phyloP scores from a whole-genome alignment of 2,113 vertebrate genomes.

The Cephalopterus ornatus region DNA sequence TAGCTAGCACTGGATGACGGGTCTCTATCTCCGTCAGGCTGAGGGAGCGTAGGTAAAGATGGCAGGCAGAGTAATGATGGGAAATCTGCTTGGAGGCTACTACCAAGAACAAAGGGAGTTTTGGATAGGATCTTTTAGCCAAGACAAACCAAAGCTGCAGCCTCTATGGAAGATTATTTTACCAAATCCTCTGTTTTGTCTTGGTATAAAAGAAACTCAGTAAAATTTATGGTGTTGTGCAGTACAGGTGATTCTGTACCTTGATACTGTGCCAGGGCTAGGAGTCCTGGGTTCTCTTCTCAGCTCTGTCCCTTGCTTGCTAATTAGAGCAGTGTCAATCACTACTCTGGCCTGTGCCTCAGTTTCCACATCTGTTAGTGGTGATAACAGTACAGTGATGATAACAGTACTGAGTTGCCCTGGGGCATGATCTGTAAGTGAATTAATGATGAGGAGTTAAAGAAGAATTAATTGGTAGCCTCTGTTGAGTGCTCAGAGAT shows the following conservation, averaged over 20 bases:
- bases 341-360: neutral
- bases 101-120: neutral
- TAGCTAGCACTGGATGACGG: neutral
- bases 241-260: neutral
- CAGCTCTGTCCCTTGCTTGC: neutral
- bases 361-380: constrained; percentile 26
- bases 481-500: neutral
- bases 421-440: neutral
- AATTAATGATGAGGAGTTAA: neutral
- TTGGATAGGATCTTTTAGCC: neutral
- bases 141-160: neutral
- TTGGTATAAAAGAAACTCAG: neutral
- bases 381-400: neutral
- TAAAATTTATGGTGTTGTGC: neutral
- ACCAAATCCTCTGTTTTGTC: neutral
- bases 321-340: neutral
- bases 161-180: neutral
- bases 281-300: neutral
- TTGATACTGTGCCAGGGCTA: neutral
- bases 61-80: neutral
- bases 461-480: neutral
- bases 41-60: neutral
- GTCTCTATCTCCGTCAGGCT: neutral
- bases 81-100: neutral
- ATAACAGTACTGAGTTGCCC: neutral